phyloP scores from a whole-genome alignment of 2,888 invertebrate species.

The Seira ritae region DNA sequence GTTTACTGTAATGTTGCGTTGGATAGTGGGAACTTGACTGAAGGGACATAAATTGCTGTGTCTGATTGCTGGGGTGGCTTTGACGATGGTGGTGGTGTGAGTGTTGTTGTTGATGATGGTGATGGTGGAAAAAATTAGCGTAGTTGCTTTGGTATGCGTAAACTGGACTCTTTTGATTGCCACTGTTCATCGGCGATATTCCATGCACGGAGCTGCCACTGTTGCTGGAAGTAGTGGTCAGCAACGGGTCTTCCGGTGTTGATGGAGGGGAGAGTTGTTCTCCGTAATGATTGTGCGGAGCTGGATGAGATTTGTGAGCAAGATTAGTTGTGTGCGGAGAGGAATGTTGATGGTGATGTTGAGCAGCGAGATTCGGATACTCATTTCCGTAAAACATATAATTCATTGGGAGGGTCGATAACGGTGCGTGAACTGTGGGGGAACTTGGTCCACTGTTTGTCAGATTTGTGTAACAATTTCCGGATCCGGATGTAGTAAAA shows the following conservation, averaged over 20 bases:
- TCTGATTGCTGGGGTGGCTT: slow-evolving; percentile 51
- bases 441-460: slow-evolving; percentile 63
- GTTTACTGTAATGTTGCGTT: slow-evolving; percentile 66
- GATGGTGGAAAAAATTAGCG: slow-evolving; percentile 61
- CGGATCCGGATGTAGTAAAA: slow-evolving; percentile 62
- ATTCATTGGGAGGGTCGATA: slow-evolving; percentile 58
- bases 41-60: slow-evolving; percentile 45
- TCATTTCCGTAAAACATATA: slow-evolving; percentile 68
- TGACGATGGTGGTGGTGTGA: slow-evolving; percentile 47
- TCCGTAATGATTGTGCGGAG: slow-evolving; percentile 56
- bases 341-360: slow-evolving; percentile 40
- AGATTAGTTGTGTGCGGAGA: slow-evolving; percentile 38
- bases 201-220: slow-evolving; percentile 19
- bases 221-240: slow-evolving; percentile 39
- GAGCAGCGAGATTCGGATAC: slow-evolving; percentile 64
- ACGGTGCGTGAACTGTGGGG: slow-evolving; percentile 48
- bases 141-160: slow-evolving; percentile 63
- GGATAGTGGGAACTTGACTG: slow-evolving; percentile 54
- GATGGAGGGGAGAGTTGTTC: slow-evolving; percentile 72
- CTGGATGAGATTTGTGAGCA: slow-evolving; percentile 62
- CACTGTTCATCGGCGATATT: slow-evolving; percentile 35
- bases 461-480: slow-evolving; percentile 64
- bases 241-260: slow-evolving; percentile 72
- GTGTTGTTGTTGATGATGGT: slow-evolving; percentile 30
- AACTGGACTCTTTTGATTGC: slow-evolving; percentile 46